A percentile compares a stretch with the other conserved stretches of the same genome.
phyloP scores from a whole-genome alignment of 2,797 vertebrate genomes.

The Phylloscopus collybita region DNA sequence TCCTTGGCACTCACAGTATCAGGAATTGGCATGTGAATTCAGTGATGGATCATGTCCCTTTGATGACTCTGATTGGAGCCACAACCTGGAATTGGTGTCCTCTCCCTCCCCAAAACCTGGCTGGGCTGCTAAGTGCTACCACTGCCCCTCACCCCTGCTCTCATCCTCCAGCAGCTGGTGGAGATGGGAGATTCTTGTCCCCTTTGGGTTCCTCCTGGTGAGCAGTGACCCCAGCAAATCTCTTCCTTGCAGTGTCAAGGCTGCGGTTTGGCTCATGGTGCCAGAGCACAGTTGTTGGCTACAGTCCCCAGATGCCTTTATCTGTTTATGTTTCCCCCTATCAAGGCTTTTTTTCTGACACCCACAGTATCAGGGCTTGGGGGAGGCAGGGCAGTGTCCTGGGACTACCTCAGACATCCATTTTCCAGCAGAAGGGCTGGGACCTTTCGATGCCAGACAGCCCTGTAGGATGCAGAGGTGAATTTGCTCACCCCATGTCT shows the following conservation, averaged over 20 bases:
- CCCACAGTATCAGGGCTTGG: background rate
- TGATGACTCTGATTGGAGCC: accelerated
- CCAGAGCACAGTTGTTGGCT: background rate
- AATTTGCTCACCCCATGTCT: background rate
- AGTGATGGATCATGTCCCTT: background rate
- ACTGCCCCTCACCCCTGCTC: accelerated
- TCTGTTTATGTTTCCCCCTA: slow-evolving; percentile 52
- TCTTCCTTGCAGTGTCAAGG: background rate
- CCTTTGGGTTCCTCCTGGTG: background rate
- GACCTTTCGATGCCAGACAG: background rate
- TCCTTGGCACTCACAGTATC: background rate
- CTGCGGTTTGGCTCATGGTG: background rate
- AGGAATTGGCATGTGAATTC: background rate
- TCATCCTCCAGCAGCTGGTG: background rate
- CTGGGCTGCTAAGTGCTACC: background rate
- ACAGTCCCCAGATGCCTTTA: slow-evolving; percentile 27
- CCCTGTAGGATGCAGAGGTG: background rate
- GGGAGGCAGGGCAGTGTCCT: background rate
- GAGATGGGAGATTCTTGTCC: background rate
- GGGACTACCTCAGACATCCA: background rate
- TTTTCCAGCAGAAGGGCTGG: background rate
- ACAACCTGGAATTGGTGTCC: background rate
- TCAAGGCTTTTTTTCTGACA: slow-evolving; percentile 42
- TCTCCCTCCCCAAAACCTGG: background rate
- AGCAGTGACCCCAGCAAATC: background rate